A percentile compares a stretch with the other conserved stretches of the same genome.
Evolutionary conservation across 1,140 invertebrate genomes (phyloP).

Genomic region (Lordiphosa collinella): DNA sequence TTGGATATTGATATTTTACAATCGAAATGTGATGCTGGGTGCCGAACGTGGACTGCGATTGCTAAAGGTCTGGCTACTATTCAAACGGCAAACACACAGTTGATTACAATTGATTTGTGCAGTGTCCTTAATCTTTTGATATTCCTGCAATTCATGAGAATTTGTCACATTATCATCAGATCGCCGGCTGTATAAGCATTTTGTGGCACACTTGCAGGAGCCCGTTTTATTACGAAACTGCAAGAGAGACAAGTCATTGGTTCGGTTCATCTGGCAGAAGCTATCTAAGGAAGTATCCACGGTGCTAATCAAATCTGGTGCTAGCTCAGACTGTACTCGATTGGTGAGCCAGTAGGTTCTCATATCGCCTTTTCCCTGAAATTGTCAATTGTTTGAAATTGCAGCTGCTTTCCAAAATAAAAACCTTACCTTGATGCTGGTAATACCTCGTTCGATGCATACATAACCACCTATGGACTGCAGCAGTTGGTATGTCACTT

Average conservation of each 20-base stretch:
- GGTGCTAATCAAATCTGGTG: conserved; percentile 70
- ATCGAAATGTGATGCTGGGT: conserved; percentile 64
- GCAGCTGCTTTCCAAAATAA: background rate
- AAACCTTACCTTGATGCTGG: conserved; percentile 86
- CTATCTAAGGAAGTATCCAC: conserved; percentile 44
- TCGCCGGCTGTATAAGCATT: conserved; percentile 62
- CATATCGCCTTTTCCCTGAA: conserved; percentile 92
- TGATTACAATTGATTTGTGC: conserved; percentile 54
- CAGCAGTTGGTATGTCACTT: conserved; percentile 89
- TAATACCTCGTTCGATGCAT: conserved; percentile 84
- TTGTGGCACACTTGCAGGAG: conserved; percentile 66
- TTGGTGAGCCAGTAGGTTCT: conserved; percentile 89
- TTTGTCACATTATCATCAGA: conserved; percentile 68
- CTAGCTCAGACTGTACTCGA: conserved; percentile 30
- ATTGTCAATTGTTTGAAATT: background rate
- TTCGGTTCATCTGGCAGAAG: conserved; percentile 22
- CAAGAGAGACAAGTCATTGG: conserved; percentile 13
- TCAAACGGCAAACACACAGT: conserved; percentile 63
- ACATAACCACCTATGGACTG: conserved; percentile 81
- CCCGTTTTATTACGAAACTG: conserved; percentile 28
- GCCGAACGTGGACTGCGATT: conserved; percentile 65
- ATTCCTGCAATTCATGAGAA: conserved; percentile 13
- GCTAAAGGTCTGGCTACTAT: conserved; percentile 42
- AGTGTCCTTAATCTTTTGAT: conserved; percentile 28
- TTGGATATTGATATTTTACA: conserved; percentile 23